A percentile compares a stretch with the other conserved stretches of the same genome.
Evolutionary conservation across 2,113 vertebrate species (phyloP).

Genomic region (Gallinago paraguaiae): DNA sequence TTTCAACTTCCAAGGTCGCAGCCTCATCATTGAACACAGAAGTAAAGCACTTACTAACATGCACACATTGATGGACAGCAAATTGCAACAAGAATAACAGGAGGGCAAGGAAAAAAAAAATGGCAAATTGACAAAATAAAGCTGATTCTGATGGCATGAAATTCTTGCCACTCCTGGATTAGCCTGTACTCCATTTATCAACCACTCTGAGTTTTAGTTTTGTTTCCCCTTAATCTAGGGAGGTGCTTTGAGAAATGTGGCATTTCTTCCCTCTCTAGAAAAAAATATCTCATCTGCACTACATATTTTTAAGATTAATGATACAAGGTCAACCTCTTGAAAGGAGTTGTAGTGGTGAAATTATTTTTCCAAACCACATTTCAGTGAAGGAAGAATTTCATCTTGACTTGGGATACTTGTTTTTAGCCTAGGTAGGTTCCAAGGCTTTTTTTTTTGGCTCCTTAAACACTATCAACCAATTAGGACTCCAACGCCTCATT

Average conservation of each 20-base stretch:
- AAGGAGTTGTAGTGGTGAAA: background rate
- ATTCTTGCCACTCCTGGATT: background rate
- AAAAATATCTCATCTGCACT: background rate
- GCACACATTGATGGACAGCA: background rate
- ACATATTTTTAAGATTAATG: conserved; percentile 31
- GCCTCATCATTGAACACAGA: background rate
- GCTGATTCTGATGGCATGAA: background rate
- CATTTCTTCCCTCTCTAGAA: background rate
- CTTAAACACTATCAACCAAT: background rate
- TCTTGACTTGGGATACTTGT: background rate
- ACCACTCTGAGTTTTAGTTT: background rate
- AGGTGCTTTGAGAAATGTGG: background rate
- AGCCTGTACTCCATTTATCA: background rate
- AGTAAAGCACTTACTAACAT: background rate
- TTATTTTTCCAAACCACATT: conserved; percentile 15
- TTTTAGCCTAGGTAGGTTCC: background rate
- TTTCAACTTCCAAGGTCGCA: background rate
- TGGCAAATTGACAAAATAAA: background rate
- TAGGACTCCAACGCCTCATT: background rate
- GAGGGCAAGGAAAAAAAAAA: background rate
- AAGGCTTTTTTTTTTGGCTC: background rate
- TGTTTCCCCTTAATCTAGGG: background rate
- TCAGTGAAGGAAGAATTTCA: conserved; percentile 18
- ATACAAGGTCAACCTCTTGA: conserved; percentile 20
- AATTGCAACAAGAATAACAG: background rate